A percentile compares a stretch with the other conserved stretches of the same genome.
Evolutionary conservation across 2,113 vertebrate genomes (phyloP).

Genomic region (Hemibagrus wyckioides): DNA sequence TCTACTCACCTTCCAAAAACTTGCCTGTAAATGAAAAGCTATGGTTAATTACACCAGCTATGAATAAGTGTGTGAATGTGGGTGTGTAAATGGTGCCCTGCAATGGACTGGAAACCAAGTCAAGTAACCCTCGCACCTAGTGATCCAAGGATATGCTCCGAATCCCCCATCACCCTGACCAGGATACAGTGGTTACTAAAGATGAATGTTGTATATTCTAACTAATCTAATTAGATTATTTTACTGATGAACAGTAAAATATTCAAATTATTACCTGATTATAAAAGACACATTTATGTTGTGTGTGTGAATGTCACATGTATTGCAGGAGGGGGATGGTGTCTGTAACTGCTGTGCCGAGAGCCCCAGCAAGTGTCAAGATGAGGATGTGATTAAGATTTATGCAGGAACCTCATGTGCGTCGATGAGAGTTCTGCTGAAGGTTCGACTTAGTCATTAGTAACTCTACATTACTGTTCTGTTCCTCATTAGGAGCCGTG

Average conservation of each 20-base stretch:
- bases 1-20: not conserved
- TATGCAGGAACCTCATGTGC: conserved; percentile 76
- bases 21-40: not conserved
- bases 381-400: conserved; percentile 77
- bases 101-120: not conserved
- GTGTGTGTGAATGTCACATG: conserved; percentile 28
- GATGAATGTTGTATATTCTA: not conserved
- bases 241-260: not conserved
- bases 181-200: not conserved
- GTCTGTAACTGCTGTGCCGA: conserved; percentile 85
- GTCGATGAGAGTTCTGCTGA: conserved; percentile 78
- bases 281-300: not conserved
- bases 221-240: not conserved
- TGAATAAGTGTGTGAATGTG: not conserved
- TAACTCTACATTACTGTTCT: not conserved
- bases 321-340: conserved; percentile 72
- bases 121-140: not conserved
- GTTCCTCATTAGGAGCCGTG: not conserved
- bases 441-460: conserved; percentile 68
- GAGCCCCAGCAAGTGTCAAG: conserved; percentile 70
- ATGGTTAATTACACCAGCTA: not conserved
- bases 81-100: not conserved
- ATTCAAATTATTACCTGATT: not conserved
- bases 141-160: not conserved
- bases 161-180: not conserved